These are phyloP conservation scores for Macrosoma leucophasiata DNA, from an alignment of 2,888 invertebrate genomes.

Conservation along the genomic window DNA sequence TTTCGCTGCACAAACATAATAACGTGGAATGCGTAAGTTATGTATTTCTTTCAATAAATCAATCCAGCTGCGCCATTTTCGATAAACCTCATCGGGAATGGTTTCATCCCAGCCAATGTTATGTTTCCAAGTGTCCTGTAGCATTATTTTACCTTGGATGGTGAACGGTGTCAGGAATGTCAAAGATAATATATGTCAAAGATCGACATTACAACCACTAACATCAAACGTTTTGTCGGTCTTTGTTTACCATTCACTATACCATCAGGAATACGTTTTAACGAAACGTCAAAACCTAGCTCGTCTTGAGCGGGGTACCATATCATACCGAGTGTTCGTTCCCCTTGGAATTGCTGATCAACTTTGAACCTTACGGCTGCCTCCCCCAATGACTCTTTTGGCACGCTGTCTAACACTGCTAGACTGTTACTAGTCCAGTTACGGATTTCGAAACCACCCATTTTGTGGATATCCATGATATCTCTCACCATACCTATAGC, in stretches of 20 bases:
- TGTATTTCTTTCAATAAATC: slow-evolving; percentile 7
- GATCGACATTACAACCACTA: slow-evolving; percentile 26
- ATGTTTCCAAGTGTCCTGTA: slow-evolving; percentile 22
- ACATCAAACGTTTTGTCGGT: slow-evolving; percentile 25
- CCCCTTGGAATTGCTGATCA: slow-evolving; percentile 16
- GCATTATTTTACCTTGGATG: slow-evolving; percentile 25
- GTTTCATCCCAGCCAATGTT: slow-evolving; percentile 23
- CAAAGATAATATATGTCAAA: slow-evolving; percentile 25
- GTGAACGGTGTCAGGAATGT: slow-evolving; percentile 27
- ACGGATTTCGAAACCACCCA: slow-evolving; percentile 28
- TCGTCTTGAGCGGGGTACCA: slow-evolving; percentile 25
- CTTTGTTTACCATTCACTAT: slow-evolving; percentile 15
- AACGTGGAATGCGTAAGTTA: slow-evolving; percentile 5
- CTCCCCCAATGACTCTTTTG: slow-evolving; percentile 18
- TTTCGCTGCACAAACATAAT: too few species aligned
- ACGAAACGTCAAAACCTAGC: slow-evolving; percentile 24
- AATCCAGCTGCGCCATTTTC: slow-evolving; percentile 18
- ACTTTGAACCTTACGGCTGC: slow-evolving; percentile 24
- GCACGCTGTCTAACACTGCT: slow-evolving; percentile 22
- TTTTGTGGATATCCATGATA: too few species aligned
- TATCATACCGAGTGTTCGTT: slow-evolving; percentile 26
- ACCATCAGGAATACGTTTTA: slow-evolving; percentile 18
- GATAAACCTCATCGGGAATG: slow-evolving; percentile 7
- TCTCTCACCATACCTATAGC: too few species aligned
- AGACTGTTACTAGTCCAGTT: slow-evolving; percentile 28